Evolutionary conservation across 2,888 invertebrate species (phyloP), one percentile per base, ranked within the genome.

Genomic region (Melinaea menophilus): DNA sequence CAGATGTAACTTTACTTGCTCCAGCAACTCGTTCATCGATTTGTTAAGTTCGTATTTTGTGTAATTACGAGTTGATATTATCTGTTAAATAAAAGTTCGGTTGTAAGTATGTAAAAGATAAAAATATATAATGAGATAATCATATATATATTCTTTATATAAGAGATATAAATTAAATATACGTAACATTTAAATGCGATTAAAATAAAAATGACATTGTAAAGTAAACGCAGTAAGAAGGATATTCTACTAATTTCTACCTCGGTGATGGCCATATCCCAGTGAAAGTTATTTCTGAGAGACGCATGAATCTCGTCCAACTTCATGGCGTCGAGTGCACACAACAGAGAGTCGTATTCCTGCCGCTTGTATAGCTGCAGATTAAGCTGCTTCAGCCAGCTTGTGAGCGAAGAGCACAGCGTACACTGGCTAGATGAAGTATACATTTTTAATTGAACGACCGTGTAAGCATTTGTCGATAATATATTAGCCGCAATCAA

Each of bases 231-330:
- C 34, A 34, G 11, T 5, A 4, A 1, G 4, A 35, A 51, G n/a
- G 9, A 51, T 2, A 35, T 34, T 41, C n/a, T 46, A 54, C 33
- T 56, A 9, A 2, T 31, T 46, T 46, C 68, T 63, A 92, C 92
- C 87, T 92, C 92, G 64, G 71, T 82, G 13, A 91, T 73, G 1
- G 92, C 90, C 86, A 92, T 91, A 62, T 92, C 92, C 93, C 93
- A 93, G 62, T 92, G 89, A 74, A 93, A 92, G 67, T 92, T 88
- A 33, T 86, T 83, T 63, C 88, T 80, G 22, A 93, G 72, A 0
- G 82, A 74, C 9, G 75, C 73, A 62, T 90, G 80, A 0, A 92
- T 73, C 2, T 90, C 88, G 0, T 81, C 77, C 31, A 85, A 68
- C 56, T 74, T 79, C 80, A 92, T 78, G n/a, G 79, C 71, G 45